Percentiles rank a stretch among this genome's conserved stretches.
Conservation (phyloP, 2,797 vertebrate species). For the Phalloptychus januarius region DNA sequence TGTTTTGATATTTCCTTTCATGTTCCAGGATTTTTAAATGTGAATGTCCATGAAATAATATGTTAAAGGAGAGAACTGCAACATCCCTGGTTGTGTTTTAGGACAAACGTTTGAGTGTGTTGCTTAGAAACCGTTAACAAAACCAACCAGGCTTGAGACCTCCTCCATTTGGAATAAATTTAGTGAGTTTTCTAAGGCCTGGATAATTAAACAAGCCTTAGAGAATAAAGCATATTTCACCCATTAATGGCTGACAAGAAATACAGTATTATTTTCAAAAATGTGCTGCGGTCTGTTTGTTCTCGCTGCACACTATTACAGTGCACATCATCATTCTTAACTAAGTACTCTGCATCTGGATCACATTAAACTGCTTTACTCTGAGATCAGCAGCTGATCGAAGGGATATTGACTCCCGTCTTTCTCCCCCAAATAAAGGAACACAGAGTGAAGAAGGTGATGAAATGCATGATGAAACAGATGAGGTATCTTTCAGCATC, state of each 20-base stretch:
- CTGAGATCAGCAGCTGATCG: not conserved
- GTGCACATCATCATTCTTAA: slow-evolving; percentile 26
- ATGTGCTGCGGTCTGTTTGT: slow-evolving; percentile 6
- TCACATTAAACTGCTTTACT: slow-evolving; percentile 33
- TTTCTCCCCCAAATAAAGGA: not conserved
- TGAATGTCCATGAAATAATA: not conserved
- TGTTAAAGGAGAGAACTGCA: not conserved
- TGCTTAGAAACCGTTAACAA: not conserved
- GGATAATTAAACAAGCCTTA: not conserved
- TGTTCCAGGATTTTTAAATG: not conserved
- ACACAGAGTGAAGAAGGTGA: slow-evolving; percentile 24
- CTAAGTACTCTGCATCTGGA: slow-evolving; percentile 22
- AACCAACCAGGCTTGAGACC: not conserved
- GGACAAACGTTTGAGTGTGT: not conserved
- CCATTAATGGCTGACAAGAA: not conserved
- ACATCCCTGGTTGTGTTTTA: not conserved
- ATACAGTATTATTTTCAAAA: not conserved
- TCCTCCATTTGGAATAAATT: not conserved
- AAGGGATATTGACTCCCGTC: slow-evolving; percentile 4
- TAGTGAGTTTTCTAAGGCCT: not conserved
- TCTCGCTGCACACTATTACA: slow-evolving; percentile 20
- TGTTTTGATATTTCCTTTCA: not conserved
- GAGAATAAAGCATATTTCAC: not conserved
- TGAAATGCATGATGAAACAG: slow-evolving; percentile 52
- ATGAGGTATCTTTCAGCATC: slow-evolving; percentile 57